Evolutionary conservation across 2,888 invertebrate species (phyloP).

Genomic region (Aphodius sticticus): DNA sequence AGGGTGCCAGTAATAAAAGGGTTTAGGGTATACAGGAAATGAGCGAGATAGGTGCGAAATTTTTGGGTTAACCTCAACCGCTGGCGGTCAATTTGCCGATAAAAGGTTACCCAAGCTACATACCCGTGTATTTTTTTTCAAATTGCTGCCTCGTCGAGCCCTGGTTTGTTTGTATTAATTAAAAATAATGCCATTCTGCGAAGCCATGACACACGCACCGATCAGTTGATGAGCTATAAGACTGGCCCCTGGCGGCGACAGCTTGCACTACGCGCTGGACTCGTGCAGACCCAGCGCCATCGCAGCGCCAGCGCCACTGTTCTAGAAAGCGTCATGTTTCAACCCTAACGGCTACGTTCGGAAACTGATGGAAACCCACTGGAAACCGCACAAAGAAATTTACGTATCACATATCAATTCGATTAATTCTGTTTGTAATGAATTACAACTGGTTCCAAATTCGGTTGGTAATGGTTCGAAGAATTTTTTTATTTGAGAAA

Average conservation of each 20-base stretch:
- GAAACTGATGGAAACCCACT: neutral
- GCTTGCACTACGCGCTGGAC: constrained; percentile 33
- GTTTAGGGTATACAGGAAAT: constrained; percentile 41
- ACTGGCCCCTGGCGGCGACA: constrained; percentile 46
- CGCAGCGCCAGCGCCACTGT: constrained; percentile 29
- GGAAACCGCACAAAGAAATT: neutral
- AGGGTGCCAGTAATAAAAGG: constrained; percentile 28
- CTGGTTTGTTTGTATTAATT: constrained; percentile 43
- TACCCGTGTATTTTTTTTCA: constrained; percentile 26
- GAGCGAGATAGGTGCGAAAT: constrained; percentile 38
- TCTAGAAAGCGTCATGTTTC: constrained; percentile 27
- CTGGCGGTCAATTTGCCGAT: constrained; percentile 13
- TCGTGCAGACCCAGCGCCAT: constrained; percentile 19
- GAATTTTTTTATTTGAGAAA: too few species aligned
- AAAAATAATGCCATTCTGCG: constrained; percentile 52
- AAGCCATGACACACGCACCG: constrained; percentile 55
- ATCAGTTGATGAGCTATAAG: constrained; percentile 37
- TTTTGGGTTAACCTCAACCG: constrained; percentile 42
- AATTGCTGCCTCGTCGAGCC: constrained; percentile 4
- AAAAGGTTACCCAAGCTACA: constrained; percentile 25
- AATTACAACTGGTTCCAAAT: too few species aligned
- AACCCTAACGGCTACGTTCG: neutral
- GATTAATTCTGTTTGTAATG: too few species aligned
- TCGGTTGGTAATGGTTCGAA: too few species aligned
- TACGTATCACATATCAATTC: too few species aligned